Evolutionary conservation across 2,888 invertebrate genomes (phyloP), one percentile per base, ranked within the genome.

Genomic region (Myathropa florea): DNA sequence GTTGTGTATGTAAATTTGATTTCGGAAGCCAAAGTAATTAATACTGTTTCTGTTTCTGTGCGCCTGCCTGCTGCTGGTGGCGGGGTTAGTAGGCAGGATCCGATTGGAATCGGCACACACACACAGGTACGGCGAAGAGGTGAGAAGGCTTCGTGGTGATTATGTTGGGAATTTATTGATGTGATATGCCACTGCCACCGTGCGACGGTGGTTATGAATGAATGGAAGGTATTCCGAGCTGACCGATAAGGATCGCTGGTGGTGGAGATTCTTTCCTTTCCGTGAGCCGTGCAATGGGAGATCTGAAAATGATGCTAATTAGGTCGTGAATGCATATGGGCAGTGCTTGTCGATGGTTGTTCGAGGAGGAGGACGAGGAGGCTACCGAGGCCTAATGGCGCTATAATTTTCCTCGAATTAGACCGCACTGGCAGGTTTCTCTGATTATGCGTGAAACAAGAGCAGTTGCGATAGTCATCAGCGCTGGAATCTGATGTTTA

Each of bases 11-110:
- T 91, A 92, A 91, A 91, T 91, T 90, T 90, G 90, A 91, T 92
- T 92, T 92, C 92, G 92, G 92, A 91, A 92, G 92, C 92, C 91
- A 91, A 91, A 91, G 92, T 92, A 92, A 92, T 92, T 92, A 92
- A 92, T 92, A 92, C 91, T 89, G 83, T 86, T 86, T 86, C 78
- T 86, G 86, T 64, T 78, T n/a, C n/a, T 67, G 53, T 59, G 18
- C 63, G 70, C 53, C 64, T 60, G 21, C 46, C 26, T 36, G 71
- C 6, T 21, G 28, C 21, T 18, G 55, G 28, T 12, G 30, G 65
- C 30, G 36, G 63, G 89, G 89, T 89, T 91, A 89, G 90, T 88
- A 89, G 89, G 83, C 87, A 88, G 80, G 87, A 89, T 68, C 68
- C 85, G 88, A 85, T 84, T 75, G 75, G 65, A 77, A 81, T 77